phyloP scores from a whole-genome alignment of 2,888 invertebrate genomes.

The Tryphoninae sp. region DNA sequence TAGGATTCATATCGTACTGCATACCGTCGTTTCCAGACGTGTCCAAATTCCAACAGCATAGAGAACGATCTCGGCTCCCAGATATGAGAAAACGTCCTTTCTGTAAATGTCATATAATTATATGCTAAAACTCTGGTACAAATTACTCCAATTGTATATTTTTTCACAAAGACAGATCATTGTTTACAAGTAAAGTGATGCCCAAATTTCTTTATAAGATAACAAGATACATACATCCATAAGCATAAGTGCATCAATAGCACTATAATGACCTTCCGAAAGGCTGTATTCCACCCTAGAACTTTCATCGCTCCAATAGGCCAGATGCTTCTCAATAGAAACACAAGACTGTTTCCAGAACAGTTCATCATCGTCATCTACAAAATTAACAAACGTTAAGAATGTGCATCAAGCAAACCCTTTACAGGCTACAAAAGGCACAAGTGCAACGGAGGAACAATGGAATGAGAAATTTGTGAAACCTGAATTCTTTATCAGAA shows the following conservation, averaged over 20 bases:
- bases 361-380: slow-evolving; percentile 80
- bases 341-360: slow-evolving; percentile 85
- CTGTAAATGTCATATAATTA: slow-evolving; percentile 62
- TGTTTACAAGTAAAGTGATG: too few species aligned
- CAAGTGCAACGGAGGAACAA: neutral
- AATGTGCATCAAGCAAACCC: neutral
- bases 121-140: neutral
- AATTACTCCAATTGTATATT: too few species aligned
- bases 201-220: too few species aligned
- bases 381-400: slow-evolving; percentile 53
- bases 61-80: slow-evolving; percentile 84
- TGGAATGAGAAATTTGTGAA: neutral
- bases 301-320: slow-evolving; percentile 83
- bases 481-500: neutral
- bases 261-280: slow-evolving; percentile 83
- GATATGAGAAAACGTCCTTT: slow-evolving; percentile 82
- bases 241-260: slow-evolving; percentile 84
- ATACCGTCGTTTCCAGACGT: slow-evolving; percentile 69
- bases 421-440: neutral
- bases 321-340: slow-evolving; percentile 84
- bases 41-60: slow-evolving; percentile 83
- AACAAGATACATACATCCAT: slow-evolving; percentile 82
- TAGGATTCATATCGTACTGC: slow-evolving; percentile 29
- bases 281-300: slow-evolving; percentile 82
- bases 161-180: too few species aligned